Evolutionary conservation across 1,140 invertebrate genomes (phyloP), one percentile per base, ranked within the genome.

Genomic region (Aporrectodea caliginosa): DNA sequence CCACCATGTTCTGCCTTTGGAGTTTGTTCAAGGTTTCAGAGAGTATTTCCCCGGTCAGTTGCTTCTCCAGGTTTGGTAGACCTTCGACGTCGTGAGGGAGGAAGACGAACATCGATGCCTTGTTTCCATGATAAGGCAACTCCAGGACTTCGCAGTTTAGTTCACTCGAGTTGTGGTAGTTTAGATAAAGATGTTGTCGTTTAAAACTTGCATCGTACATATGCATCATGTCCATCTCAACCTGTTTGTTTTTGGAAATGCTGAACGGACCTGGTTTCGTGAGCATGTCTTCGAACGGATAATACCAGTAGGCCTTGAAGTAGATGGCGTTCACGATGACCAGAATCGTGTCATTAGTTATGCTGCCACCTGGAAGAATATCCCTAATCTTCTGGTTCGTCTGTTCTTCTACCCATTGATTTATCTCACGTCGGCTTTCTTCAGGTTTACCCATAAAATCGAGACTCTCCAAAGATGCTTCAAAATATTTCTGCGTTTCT

Each of bases 301-400:
- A 88, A 43, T 93, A 90, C 93, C 93, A 95, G 74, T 91, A 90
- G 16, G 91, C 93, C 82, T 92, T 93, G 78, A 95, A 95, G 80
- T 94, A 94, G 1, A 94, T 85, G 0, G 93, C 92, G 82, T 93
- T 93, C 6, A 93, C 92, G n/a, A 94, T 84, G 27, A 94, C 90
- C 22, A 93, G 85, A 30, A 87, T 90, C 0, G 93, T 94, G 0
- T 82, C 76, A 0, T 88, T 81, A 1, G 87, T 1, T 90, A 90
- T 1, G 84, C 80, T 0, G 88, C 83, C n/a, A 85, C 78, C 71
- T 27, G 81, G 84, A 0, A 94, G 81, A 22, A 94, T 90, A 33
- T 89, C 86, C 0, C 85, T 82, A 33, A 94, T 94, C 85, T 92
- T 92, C 1, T 90, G 89, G 72, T 88, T 85, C 0, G 93, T 94